Conservation (phyloP, 2,797 vertebrate species). For the Enteromius trimaculatus region DNA sequence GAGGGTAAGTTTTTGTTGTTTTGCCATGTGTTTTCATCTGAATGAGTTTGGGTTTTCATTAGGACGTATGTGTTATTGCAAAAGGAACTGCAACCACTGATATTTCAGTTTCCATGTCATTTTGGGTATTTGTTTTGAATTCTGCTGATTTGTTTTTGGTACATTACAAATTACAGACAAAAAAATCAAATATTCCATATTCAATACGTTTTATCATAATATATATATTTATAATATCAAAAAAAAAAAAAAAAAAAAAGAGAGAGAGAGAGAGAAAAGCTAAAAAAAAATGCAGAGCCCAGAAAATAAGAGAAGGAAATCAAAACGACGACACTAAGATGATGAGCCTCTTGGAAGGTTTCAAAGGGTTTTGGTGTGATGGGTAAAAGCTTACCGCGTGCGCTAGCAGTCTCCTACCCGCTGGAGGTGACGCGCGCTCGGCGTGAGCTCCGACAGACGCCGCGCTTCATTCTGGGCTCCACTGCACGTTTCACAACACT, state of each 20-base stretch:
- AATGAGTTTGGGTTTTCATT: neutral
- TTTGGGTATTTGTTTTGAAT: neutral
- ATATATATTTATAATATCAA: neutral
- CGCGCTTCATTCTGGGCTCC: neutral
- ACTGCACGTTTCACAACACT: neutral
- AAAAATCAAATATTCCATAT: neutral
- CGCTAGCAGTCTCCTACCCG: constrained; percentile 20
- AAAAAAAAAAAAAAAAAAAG: too few species aligned
- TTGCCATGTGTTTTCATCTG: neutral
- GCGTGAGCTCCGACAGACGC: constrained; percentile 3
- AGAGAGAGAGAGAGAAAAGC: neutral
- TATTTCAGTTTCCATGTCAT: neutral
- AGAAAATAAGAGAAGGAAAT: neutral
- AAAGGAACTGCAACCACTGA: neutral
- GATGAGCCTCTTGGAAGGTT: neutral
- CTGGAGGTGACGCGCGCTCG: constrained; percentile 19
- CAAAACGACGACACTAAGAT: neutral
- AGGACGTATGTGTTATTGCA: neutral
- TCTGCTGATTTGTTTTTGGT: neutral
- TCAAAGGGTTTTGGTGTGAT: constrained; percentile 3
- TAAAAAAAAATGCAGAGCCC: neutral
- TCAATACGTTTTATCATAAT: neutral
- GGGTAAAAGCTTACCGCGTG: constrained; percentile 12
- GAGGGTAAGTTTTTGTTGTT: constrained; percentile 76
- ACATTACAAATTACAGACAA: neutral